A percentile compares a stretch with the other conserved stretches of the same genome.
Evolutionary conservation across 2,888 invertebrate species (phyloP).

Genomic region (Lamellibrachia columna): DNA sequence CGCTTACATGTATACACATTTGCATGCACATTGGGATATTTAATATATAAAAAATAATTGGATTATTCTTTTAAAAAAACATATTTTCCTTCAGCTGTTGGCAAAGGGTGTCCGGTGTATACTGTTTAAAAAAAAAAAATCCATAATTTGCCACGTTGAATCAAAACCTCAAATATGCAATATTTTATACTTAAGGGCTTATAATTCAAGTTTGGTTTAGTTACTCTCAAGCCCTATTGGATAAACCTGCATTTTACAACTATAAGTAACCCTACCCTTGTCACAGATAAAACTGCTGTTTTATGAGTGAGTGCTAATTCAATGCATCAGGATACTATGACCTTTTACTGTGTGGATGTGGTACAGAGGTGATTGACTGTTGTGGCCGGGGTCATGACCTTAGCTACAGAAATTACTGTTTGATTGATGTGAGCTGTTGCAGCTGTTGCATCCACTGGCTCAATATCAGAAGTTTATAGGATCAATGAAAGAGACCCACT

Average conservation of each 20-base stretch:
- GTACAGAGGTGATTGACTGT: neutral
- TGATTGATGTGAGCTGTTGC: slow-evolving; percentile 9
- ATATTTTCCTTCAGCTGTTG: neutral
- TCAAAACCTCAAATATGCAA: neutral
- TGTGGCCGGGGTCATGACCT: neutral
- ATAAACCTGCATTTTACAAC: neutral
- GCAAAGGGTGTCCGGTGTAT: too few species aligned
- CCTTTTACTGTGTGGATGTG: neutral
- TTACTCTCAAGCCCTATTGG: neutral
- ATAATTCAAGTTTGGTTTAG: neutral
- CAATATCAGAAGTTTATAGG: neutral
- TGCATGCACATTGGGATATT: neutral
- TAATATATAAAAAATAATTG: neutral
- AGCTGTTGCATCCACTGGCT: neutral
- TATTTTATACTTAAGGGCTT: neutral
- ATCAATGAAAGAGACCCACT: neutral
- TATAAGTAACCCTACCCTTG: neutral
- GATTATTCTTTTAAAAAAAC: neutral
- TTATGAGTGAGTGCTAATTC: neutral
- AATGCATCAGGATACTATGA: neutral
- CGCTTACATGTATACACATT: too few species aligned
- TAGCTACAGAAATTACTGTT: neutral
- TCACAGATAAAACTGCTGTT: neutral
- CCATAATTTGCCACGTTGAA: too few species aligned
- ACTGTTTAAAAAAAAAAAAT: too few species aligned